Evolutionary conservation across 2,888 invertebrate species (phyloP).

Genomic region (Adelphocoris suturalis): DNA sequence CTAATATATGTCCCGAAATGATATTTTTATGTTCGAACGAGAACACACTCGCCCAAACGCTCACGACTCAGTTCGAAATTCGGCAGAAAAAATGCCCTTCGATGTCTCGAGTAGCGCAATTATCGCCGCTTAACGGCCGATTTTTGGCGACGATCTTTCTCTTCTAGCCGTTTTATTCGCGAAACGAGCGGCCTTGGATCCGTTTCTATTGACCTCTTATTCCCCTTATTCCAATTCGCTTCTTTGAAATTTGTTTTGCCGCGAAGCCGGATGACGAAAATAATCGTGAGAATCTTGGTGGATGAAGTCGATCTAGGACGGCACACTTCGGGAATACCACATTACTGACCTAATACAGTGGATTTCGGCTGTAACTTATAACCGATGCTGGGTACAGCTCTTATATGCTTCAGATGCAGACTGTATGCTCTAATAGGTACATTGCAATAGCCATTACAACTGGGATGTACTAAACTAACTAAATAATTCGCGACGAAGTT

Average conservation of each 20-base stretch:
- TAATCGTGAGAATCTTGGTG: no score
- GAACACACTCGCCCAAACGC: not conserved
- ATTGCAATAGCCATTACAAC: no score
- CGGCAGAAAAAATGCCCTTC: not conserved
- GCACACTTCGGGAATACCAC: no score
- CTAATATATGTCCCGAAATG: not conserved
- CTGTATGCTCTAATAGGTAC: no score
- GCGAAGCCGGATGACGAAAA: no score
- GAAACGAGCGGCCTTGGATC: conserved; percentile 9
- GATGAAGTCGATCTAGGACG: no score
- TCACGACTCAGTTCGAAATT: not conserved
- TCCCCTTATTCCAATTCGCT: not conserved
- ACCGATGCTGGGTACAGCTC: no score
- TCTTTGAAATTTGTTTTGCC: not conserved
- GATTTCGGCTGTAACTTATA: no score
- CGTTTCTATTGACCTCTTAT: conserved; percentile 19
- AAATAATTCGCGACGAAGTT: no score
- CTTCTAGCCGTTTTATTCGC: conserved; percentile 7
- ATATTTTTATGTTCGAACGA: not conserved
- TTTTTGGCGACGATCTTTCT: not conserved
- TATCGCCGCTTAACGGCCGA: not conserved
- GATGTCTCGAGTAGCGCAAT: not conserved
- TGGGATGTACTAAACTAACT: no score
- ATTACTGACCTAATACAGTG: no score
- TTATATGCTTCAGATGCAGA: no score